Base-by-base conservation (phyloP, 1,140 invertebrate species). In the Varroa destructor region DNA sequence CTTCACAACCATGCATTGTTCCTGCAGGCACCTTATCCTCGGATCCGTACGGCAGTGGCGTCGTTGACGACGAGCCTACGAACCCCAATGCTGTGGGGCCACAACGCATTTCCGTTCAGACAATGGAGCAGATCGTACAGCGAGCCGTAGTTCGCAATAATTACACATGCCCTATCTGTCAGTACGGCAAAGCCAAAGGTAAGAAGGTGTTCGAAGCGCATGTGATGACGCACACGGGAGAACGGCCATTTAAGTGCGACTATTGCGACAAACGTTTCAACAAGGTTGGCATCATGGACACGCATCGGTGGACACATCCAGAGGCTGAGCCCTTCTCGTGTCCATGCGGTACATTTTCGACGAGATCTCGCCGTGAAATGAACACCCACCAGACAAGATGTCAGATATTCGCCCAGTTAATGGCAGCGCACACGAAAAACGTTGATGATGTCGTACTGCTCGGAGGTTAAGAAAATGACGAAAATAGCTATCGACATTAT, bases 221-320 rank as follows among this genome's bases (percentile, higher is more conserved):
- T 70, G 58, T 70, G 42, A 72, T 58, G 37, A 55, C 57, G 1
- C 75, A 76, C 70, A 74, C 75, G 46, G 75, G 74, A n/a, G 74
- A 74, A 57, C 72, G 74, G 61, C 74, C 76, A 64, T 74, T 73
- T 43, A 72, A 75, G 12, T 76, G 76, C 46, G 70, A 55, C 14
- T 14, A 74, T 51, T 85, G 84, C 74, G 80, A 80, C 51, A 84
- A 84, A 73, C 79, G 82, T 57, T 86, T 86, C 75, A 83, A 84
- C 1, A 81, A 83, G 74, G 80, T 83, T 54, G 73, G 71, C 36
- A 74, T 71, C 12, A 58, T 74, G 36, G 72, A 73, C n/a, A 70
- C 71, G 3, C 74, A 74, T 67, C 71, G 73, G 2, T 73, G 74
- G 58, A 72, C 74, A 6, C 77, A 77, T 70, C 76, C 77, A 0